Base-by-base conservation (phyloP, 2,797 vertebrate genomes). In the Geotria australis region DNA sequence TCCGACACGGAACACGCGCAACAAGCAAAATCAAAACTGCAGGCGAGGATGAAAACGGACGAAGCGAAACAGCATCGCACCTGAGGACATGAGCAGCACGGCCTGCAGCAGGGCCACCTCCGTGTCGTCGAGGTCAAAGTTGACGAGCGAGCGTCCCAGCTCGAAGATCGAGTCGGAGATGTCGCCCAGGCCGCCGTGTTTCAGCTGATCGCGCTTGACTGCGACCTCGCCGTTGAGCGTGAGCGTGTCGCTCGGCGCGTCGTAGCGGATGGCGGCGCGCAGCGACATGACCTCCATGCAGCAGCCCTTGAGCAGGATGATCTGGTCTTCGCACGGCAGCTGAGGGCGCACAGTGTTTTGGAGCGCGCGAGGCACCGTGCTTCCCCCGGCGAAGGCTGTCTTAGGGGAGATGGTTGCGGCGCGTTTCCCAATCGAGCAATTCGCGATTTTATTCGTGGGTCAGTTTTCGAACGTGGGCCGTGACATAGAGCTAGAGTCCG, bases 241-340 rank as follows among this genome's bases (percentile, higher is more conserved):
- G 67, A 88, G 72, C 7, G 83, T 88, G 67, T 86, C 81, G 45
- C 83, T 86, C 60, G 86, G 81, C 0, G 81, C 79, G 70, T 86
- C 83, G 47, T 86, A 86, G 69, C 83, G 81, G 62, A 86, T 81
- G 48, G 83, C 83, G 1, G 83, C 83, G 60, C 83, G 75, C 65
- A 84, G 74, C 2, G 82, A 86, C 83, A 86, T 86, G 73, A 86
- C 85, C 76, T 88, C 83, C 83, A 85, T 85, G 72, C 83, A 88
- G 75, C 83, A 88, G 67, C 83, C 83, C 68, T 88, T 85, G 70
- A 88, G 69, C 68, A 85, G 77, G 76, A 88, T 85, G 74, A 85
- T 82, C 78, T 84, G 80, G 70, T 85, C 83, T 72, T 86, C 78
- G 57, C 80, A 86, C 71, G 74, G 70, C 70, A 77, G 74, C 79